A percentile compares a stretch with the other conserved stretches of the same genome.
phyloP scores from a whole-genome alignment of 2,888 invertebrate species.

The Auanema sp. region DNA sequence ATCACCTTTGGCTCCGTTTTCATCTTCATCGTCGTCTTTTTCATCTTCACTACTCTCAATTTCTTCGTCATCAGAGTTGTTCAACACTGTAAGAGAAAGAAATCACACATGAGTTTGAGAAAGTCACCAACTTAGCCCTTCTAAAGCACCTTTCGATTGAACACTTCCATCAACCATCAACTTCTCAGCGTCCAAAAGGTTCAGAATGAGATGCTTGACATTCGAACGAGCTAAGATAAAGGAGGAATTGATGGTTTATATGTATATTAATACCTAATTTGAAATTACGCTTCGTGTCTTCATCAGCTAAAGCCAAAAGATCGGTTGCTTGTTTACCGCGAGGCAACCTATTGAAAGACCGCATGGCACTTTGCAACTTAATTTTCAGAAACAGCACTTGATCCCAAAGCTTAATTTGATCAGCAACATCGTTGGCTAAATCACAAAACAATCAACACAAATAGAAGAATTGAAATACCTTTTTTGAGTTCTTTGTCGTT shows the following conservation, averaged over 20 bases:
- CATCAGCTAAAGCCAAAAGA: constrained; percentile 32
- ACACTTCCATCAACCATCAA: background rate
- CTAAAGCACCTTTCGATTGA: constrained; percentile 3
- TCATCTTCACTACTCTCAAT: constrained; percentile 58
- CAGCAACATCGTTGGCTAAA: constrained; percentile 39
- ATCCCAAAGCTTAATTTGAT: constrained; percentile 52
- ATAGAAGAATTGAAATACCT: constrained; percentile 8
- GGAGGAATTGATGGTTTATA: no score
- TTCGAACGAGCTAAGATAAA: background rate
- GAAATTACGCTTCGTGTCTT: constrained; percentile 32
- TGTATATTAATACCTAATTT: constrained; percentile 22
- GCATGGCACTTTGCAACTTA: constrained; percentile 44
- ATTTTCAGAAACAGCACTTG: constrained; percentile 46
- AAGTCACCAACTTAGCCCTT: background rate
- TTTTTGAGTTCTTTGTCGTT: constrained; percentile 21
- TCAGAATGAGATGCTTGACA: background rate
- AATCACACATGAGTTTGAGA: background rate
- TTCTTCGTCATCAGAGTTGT: constrained; percentile 51
- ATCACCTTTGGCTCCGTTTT: constrained; percentile 15
- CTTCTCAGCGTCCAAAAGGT: background rate
- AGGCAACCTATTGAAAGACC: constrained; percentile 50
- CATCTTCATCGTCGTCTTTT: constrained; percentile 25
- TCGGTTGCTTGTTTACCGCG: constrained; percentile 38
- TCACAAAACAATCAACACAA: background rate
- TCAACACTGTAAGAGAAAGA: constrained; percentile 7